Evolutionary conservation across 2,113 vertebrate genomes (phyloP).

Genomic region (Eurypyga helias): DNA sequence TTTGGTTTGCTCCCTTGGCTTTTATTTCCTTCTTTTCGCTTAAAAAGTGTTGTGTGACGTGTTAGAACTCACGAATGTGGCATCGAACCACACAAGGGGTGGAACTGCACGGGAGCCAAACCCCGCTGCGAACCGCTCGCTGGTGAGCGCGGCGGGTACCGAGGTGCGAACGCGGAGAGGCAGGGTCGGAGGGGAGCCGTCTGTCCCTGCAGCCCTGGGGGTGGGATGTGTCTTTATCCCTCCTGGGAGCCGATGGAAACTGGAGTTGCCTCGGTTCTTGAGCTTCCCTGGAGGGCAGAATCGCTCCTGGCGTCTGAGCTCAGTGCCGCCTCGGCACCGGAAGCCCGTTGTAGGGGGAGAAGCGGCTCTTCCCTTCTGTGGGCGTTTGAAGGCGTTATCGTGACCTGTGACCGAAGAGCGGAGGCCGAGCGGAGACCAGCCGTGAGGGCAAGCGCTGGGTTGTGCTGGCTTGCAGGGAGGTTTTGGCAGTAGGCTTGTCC

Average conservation of each 20-base stretch:
- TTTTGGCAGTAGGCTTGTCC: neutral
- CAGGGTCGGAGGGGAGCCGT: rapidly evolving
- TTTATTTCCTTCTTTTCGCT: neutral
- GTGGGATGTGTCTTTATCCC: neutral
- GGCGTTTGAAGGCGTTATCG: rapidly evolving
- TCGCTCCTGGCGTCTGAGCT: rapidly evolving
- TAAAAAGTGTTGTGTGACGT: neutral
- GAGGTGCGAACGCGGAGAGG: neutral
- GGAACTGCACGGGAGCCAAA: neutral
- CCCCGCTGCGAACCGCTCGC: neutral
- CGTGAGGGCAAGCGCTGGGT: neutral
- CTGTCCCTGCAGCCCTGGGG: rapidly evolving
- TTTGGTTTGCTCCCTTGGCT: conserved; percentile 42
- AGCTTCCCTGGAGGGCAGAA: neutral
- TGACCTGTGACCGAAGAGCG: neutral
- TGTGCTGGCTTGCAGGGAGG: neutral
- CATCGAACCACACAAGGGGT: rapidly evolving
- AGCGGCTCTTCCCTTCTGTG: neutral
- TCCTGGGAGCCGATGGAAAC: neutral
- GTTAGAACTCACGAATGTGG: neutral
- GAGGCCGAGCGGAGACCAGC: too few species aligned
- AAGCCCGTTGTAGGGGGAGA: neutral
- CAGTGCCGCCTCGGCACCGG: rapidly evolving
- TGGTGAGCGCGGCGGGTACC: neutral
- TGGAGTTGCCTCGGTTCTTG: neutral